These are phyloP conservation scores for Campoplex nolae DNA, from an alignment of 2,888 invertebrate species.

Conservation along the genomic window DNA sequence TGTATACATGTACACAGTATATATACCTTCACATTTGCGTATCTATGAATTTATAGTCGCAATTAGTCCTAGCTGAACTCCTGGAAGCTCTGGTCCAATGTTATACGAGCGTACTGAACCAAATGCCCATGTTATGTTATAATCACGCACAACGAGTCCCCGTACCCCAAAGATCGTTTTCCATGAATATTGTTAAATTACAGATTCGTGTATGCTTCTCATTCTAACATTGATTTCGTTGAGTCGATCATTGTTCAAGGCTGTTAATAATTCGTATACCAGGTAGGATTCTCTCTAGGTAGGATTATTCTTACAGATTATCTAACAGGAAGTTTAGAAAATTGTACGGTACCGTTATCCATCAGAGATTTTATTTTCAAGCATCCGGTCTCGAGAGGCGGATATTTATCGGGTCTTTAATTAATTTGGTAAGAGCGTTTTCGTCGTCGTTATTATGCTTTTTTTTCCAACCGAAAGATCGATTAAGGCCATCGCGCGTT, in stretches of 20 bases:
- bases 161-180: background rate
- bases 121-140: constrained; percentile 44
- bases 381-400: background rate
- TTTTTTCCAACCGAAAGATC: constrained; percentile 47
- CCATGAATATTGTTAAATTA: constrained; percentile 30
- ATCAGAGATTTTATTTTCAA: background rate
- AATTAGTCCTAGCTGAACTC: constrained; percentile 55
- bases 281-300: background rate
- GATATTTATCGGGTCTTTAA: constrained; percentile 24
- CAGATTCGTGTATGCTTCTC: background rate
- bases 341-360: background rate
- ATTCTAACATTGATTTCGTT: background rate
- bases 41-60: constrained; percentile 65
- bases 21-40: constrained; percentile 27
- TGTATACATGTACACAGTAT: constrained; percentile 9
- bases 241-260: background rate
- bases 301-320: background rate
- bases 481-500: constrained; percentile 48
- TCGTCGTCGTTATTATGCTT: constrained; percentile 21
- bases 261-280: background rate
- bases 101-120: constrained; percentile 40
- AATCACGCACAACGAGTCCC: constrained; percentile 29
- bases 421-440: constrained; percentile 56
- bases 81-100: constrained; percentile 42
- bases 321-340: background rate